Evolutionary conservation across 2,888 invertebrate species (phyloP).

Genomic region (Hyppa rectilinea): DNA sequence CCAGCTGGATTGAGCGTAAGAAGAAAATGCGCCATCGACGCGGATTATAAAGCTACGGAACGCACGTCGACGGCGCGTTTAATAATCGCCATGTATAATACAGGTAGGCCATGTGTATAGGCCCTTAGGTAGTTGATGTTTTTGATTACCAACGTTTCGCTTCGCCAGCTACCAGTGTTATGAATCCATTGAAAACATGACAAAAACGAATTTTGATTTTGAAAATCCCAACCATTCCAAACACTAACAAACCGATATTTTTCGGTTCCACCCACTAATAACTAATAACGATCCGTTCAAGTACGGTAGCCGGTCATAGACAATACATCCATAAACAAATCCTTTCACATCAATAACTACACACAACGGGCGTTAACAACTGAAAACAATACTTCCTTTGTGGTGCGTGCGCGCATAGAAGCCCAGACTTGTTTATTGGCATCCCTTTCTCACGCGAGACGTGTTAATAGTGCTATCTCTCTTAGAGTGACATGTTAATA

Average conservation of each 20-base stretch:
- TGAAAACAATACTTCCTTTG: conserved; percentile 79
- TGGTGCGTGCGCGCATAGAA: conserved; percentile 77
- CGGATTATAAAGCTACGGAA: no score
- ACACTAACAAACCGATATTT: conserved; percentile 25
- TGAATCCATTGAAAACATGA: background rate
- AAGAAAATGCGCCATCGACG: no score
- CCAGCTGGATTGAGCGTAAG: no score
- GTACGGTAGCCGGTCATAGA: conserved; percentile 70
- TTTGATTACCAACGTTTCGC: background rate
- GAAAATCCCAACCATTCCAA: conserved; percentile 7
- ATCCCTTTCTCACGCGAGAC: conserved; percentile 66
- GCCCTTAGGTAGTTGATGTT: no score
- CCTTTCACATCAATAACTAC: conserved; percentile 74
- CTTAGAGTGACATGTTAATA: conserved; percentile 84
- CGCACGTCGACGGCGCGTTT: no score
- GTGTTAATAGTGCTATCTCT: conserved; percentile 70
- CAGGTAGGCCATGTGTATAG: no score
- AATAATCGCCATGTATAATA: no score
- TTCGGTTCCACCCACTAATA: conserved; percentile 40
- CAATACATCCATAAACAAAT: conserved; percentile 73
- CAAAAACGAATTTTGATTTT: background rate
- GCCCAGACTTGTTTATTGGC: conserved; percentile 67
- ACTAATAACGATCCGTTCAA: conserved; percentile 36
- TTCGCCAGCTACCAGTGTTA: background rate
- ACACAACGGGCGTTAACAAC: conserved; percentile 78